Evolutionary conservation across 2,888 invertebrate genomes (phyloP), one percentile per base, ranked within the genome.

Genomic region (Monochamus alternatus): DNA sequence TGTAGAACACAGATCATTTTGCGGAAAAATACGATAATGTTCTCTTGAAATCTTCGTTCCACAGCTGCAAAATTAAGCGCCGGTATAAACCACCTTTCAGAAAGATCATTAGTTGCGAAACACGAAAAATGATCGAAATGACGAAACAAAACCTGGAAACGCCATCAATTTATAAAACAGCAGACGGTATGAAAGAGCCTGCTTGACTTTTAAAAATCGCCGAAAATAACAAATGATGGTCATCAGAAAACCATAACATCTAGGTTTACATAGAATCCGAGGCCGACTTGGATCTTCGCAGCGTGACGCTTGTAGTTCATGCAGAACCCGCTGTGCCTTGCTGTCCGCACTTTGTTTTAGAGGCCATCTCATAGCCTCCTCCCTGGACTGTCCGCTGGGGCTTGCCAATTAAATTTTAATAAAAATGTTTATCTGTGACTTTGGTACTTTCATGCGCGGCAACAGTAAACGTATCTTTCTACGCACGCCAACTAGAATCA

Each of bases 271-370:
- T 81, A 79, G 78, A 78, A 78, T 73, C 75, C 78, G 78, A 78
- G 65, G 80, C 78, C 84, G 78, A 79, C 79, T 81, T 79, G 75
- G 79, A 77, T 77, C 69, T 73, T 79, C 85, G 12, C 85, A 81
- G 82, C 84, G 81, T 83, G 85, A 79, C 60, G 72, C 85, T 83
- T 85, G 85, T 85, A 84, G 82, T 83, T 83, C 80, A 81, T 82
- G 82, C 80, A 75, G 75, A 73, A 74, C 84, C 83, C 81, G 84
- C 84, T 82, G 84, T 30, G 84, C 77, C 76, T 77, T 78, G 78
- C 81, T 83, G 84, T 84, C 84, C 82, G 78, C 84, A 84, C 84
- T 83, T 83, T 83, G 81, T 80, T 78, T 80, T 75, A 71, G 71
- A 64, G 76, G 73, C 66, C 47, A 70, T 52, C 71, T 14, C 75